Evolutionary conservation across 2,888 invertebrate species (phyloP), one percentile per base, ranked within the genome.

Genomic region (Tethea ocularis): DNA sequence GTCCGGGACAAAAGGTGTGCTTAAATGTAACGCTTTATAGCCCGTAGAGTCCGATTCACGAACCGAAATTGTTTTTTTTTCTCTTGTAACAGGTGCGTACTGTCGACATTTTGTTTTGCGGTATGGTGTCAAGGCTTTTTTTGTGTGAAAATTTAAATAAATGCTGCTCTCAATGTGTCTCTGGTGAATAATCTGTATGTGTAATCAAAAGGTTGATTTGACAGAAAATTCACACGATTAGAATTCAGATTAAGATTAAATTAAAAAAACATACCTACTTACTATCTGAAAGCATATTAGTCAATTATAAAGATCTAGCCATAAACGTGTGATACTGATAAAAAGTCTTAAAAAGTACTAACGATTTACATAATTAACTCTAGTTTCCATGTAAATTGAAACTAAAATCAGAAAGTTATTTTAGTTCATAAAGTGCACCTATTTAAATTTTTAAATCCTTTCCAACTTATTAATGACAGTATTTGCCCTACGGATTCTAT

Each of bases 1-100:
- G 61, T 67, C 67, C 69, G 68, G 77, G 75, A 77, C 80, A 78
- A 78, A 72, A 72, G 77, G 71, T 66, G 68, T 72, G 70, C 64
- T 67, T 66, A 75, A 67, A 78, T 80, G 78, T 74, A 79, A 79
- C 77, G 78, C 72, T 78, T 80, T 74, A 79, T 75, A 77, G 75
- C 75, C 78, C 77, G 78, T 73, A 71, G 78, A 76, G 80, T 72
- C 74, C 73, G 78, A 80, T 83, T 74, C 72, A 62, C 68, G 73
- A 66, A 69, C 60, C 66, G 62, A 78, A 82, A 82, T 80, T 82
- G 73, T 78, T 79, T 81, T 77, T 73, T 69, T 65, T 71, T 69
- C 61, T 33, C 59, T 60, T 65, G 75, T 77, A 72, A 75, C 83
- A 79, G 80, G 78, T 74, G 72, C 64, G 65, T 57, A 56, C 62